phyloP scores from a whole-genome alignment of 2,113 vertebrate species.

The Lichenostomus cassidix region DNA sequence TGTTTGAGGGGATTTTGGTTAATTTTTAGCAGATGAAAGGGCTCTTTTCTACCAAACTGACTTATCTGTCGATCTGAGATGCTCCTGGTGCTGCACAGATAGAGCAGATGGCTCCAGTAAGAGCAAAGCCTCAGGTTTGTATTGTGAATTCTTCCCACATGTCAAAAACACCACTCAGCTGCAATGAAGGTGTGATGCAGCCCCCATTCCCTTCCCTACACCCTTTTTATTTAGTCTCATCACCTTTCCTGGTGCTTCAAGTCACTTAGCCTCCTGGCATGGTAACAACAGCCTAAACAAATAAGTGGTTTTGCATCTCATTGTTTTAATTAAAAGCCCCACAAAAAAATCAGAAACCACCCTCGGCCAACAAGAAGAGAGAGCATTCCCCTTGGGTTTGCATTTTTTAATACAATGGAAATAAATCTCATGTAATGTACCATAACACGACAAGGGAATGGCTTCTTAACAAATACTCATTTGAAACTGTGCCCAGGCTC shows the following conservation, averaged over 20 bases:
- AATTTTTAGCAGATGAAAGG: background rate
- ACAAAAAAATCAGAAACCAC: background rate
- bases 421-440: constrained; percentile 81
- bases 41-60: background rate
- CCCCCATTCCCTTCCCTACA: background rate
- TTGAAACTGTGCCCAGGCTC: constrained; percentile 75
- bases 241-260: background rate
- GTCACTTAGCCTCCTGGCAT: background rate
- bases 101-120: background rate
- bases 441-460: constrained; percentile 74
- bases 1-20: too few species aligned
- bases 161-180: background rate
- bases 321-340: constrained; percentile 49
- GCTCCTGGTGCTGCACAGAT: background rate
- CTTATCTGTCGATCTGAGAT: background rate
- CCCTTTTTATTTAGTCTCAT: background rate
- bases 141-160: background rate
- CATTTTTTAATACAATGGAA: constrained; percentile 74
- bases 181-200: background rate
- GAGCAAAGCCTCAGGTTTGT: background rate
- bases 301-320: background rate
- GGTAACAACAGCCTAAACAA: background rate
- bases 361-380: background rate
- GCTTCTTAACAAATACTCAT: constrained; percentile 79
- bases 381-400: constrained; percentile 56